Conservation (phyloP, 92 coral and sea anemone species). For the Anthopleura xanthogrammica region DNA sequence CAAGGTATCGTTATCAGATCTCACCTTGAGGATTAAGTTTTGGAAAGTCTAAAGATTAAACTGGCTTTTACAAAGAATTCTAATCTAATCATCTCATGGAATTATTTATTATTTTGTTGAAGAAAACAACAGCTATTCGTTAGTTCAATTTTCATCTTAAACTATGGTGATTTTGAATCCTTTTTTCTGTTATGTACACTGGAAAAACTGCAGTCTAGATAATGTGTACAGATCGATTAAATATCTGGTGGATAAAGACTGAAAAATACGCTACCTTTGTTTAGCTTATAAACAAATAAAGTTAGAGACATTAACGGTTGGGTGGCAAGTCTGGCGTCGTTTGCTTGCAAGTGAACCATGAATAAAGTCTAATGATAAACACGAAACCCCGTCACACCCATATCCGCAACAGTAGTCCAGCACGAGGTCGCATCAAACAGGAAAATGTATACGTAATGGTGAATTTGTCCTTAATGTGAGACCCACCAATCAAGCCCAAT, state of each 20-base stretch:
- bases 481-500: not conserved
- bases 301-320: constrained; percentile 9
- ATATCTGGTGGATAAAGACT: not conserved
- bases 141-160: too few species aligned
- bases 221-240: not conserved
- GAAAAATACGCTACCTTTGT: not conserved
- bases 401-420: not conserved
- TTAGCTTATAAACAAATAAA: constrained; percentile 6
- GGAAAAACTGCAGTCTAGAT: not conserved
- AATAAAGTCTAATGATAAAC: not conserved
- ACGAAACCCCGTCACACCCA: constrained; percentile 11
- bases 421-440: not conserved
- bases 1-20: too few species aligned
- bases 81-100: too few species aligned
- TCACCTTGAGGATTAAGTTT: not conserved
- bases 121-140: too few species aligned
- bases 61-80: not conserved
- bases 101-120: too few species aligned
- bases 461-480: not conserved
- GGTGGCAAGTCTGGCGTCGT: constrained; percentile 7
- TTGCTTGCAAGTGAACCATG: not conserved
- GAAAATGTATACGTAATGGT: not conserved
- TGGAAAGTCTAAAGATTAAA: not conserved
- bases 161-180: not conserved
- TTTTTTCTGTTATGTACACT: not conserved